Percentiles rank a stretch among this genome's conserved stretches.
Evolutionary conservation across 2,113 vertebrate species (phyloP).

Genomic region (Mystacornis crossleyi): DNA sequence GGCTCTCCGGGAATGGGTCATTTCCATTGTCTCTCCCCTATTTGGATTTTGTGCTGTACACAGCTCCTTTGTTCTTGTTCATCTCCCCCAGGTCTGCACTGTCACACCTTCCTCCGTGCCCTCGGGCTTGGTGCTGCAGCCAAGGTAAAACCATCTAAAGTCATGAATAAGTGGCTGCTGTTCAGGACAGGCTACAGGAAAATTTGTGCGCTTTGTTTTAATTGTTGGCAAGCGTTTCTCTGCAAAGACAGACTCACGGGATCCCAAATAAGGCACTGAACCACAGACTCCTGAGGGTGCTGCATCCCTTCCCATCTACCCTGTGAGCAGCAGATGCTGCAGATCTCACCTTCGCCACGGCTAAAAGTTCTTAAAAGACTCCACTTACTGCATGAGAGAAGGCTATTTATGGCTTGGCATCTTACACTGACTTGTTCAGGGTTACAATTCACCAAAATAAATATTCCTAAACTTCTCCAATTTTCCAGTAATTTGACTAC

Average conservation of each 20-base stretch:
- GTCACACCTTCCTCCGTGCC: background rate
- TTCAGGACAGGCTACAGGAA: background rate
- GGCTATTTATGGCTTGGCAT: background rate
- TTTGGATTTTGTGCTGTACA: background rate
- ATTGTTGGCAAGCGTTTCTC: background rate
- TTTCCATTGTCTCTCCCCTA: background rate
- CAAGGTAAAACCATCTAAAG: background rate
- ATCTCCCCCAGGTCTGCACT: background rate
- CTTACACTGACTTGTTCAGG: background rate
- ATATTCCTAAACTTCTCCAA: background rate
- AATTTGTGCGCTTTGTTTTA: background rate
- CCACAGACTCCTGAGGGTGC: accelerated
- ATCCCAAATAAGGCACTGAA: background rate
- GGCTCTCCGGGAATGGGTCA: background rate
- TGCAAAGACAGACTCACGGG: background rate
- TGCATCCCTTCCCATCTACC: background rate
- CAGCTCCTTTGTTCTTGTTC: background rate
- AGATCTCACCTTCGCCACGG: background rate
- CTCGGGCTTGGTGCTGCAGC: background rate
- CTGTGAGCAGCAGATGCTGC: accelerated
- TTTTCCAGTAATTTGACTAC: background rate
- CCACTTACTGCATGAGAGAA: background rate
- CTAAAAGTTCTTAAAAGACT: background rate
- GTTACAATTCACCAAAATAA: background rate
- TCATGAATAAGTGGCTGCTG: background rate